phyloP scores from a whole-genome alignment of 1,140 invertebrate species.

The Lepidurus apus region DNA sequence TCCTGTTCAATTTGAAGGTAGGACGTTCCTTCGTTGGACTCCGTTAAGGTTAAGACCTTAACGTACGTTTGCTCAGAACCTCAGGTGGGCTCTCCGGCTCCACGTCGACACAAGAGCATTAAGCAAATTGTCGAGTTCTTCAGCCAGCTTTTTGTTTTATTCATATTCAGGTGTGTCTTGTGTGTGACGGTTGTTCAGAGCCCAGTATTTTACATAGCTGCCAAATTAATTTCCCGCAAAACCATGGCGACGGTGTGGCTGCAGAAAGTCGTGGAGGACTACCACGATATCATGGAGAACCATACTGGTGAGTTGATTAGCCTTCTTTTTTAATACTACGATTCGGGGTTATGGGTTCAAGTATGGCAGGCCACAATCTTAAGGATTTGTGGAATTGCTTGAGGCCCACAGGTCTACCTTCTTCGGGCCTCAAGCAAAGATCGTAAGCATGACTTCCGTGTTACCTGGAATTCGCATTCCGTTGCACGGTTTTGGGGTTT shows the following conservation, averaged over 20 bases:
- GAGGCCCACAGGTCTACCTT: slow-evolving; percentile 20
- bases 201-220: not conserved
- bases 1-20: not conserved
- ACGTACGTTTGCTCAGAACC: not conserved
- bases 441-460: slow-evolving; percentile 1
- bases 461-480: slow-evolving; percentile 16
- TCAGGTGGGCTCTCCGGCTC: not conserved
- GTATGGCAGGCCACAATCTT: not conserved
- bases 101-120: not conserved
- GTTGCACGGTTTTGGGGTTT: not conserved
- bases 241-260: slow-evolving; percentile 30
- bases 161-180: not conserved
- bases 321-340: not conserved
- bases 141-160: not conserved
- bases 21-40: not conserved
- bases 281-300: slow-evolving; percentile 71
- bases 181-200: not conserved
- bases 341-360: not conserved
- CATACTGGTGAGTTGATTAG: slow-evolving; percentile 64
- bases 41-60: too few relatives aligned
- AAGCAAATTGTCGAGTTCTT: not conserved
- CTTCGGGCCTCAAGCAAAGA: not conserved
- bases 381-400: slow-evolving; percentile 2
- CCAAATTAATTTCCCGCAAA: not conserved
- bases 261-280: slow-evolving; percentile 45